A percentile compares a stretch with the other conserved stretches of the same genome.
Conservation (phyloP, 2,888 invertebrate genomes). For the Lobophora halterata region DNA sequence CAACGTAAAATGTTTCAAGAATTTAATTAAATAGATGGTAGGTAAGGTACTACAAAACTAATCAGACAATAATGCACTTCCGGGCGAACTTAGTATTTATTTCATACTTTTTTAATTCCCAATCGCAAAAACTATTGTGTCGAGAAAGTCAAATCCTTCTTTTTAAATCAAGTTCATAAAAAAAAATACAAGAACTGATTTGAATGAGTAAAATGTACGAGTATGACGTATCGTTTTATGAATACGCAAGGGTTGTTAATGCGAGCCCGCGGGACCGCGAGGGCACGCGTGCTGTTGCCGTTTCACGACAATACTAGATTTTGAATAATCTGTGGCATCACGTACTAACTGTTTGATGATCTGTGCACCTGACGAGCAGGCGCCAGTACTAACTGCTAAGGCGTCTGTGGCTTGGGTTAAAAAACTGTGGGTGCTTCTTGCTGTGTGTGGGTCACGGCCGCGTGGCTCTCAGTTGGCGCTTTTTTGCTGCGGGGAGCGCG, state of each 20-base stretch:
- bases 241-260: conserved; percentile 73
- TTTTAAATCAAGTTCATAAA: too few species aligned
- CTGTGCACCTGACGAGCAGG: conserved; percentile 3
- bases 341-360: conserved; percentile 16
- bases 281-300: conserved; percentile 63
- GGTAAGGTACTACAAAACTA: conserved; percentile 10
- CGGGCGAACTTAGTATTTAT: too few species aligned
- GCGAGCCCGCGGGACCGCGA: conserved; percentile 41
- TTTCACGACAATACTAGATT: too few species aligned
- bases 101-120: too few species aligned
- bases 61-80: too few species aligned
- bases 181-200: conserved; percentile 15
- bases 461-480: conserved; percentile 53
- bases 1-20: conserved; percentile 48
- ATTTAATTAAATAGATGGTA: conserved; percentile 59
- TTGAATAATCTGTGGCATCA: too few species aligned
- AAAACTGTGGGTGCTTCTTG: conserved; percentile 53
- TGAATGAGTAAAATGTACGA: conserved; percentile 28
- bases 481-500: conserved; percentile 56
- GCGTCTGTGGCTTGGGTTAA: conserved; percentile 44
- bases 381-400: conserved; percentile 9
- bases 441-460: conserved; percentile 52
- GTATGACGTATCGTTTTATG: conserved; percentile 58
- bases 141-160: too few species aligned
- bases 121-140: too few species aligned